Evolutionary conservation across 2,888 invertebrate genomes (phyloP).

Genomic region (Papilio elwesi): DNA sequence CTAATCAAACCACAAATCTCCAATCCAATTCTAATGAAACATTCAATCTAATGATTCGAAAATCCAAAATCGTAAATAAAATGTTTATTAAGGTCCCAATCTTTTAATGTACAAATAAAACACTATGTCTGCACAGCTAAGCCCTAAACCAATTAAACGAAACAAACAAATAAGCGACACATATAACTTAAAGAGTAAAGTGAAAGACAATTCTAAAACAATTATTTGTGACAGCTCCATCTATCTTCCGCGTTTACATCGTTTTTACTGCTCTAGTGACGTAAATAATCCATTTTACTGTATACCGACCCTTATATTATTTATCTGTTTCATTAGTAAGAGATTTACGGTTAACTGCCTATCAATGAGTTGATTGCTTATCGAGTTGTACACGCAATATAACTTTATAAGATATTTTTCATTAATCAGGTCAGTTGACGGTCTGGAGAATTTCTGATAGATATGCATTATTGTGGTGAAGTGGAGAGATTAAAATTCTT

Average conservation of each 20-base stretch:
- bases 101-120: conserved; percentile 1
- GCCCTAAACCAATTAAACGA: background rate
- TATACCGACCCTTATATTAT: conserved; percentile 27
- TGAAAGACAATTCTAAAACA: conserved; percentile 35
- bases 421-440: conserved; percentile 29
- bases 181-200: conserved; percentile 22
- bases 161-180: background rate
- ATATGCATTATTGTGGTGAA: conserved; percentile 35
- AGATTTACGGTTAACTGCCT: conserved; percentile 36
- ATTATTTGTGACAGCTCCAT: conserved; percentile 32
- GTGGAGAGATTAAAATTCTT: conserved; percentile 41
- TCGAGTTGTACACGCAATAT: conserved; percentile 35
- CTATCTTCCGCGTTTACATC: conserved; percentile 31
- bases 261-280: conserved; percentile 30
- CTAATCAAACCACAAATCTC: no score
- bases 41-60: background rate
- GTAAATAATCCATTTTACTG: conserved; percentile 37
- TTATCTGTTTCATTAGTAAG: conserved; percentile 35
- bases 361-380: conserved; percentile 35
- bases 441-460: conserved; percentile 26
- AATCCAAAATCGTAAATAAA: background rate
- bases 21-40: background rate
- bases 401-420: conserved; percentile 29
- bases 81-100: background rate
- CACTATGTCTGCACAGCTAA: background rate